Conservation (phyloP, 2,888 invertebrate genomes). For the Dysmachus trigonus region DNA sequence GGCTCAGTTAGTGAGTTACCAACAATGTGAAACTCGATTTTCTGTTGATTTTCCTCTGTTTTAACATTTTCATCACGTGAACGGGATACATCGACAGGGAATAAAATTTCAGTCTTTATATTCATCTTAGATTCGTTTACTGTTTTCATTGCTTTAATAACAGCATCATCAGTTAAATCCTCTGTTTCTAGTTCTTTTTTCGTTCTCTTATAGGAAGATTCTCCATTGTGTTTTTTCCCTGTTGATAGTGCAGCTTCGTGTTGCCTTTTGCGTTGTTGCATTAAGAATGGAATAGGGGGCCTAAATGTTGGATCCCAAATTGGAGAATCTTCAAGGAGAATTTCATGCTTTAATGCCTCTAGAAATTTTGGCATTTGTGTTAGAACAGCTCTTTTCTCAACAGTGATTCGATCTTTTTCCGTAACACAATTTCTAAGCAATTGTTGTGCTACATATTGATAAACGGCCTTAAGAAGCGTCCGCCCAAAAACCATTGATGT, state of each 20-base stretch:
- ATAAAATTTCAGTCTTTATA: constrained; percentile 70
- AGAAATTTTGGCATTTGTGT: constrained; percentile 94
- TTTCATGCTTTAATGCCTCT: constrained; percentile 86
- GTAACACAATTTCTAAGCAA: constrained; percentile 90
- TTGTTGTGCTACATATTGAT: constrained; percentile 81
- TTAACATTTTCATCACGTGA: constrained; percentile 92
- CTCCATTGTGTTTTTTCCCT: constrained; percentile 58
- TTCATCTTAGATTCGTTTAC: constrained; percentile 78
- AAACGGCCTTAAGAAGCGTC: constrained; percentile 85
- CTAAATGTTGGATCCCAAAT: constrained; percentile 95
- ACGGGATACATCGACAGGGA: constrained; percentile 84
- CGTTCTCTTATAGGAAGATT: constrained; percentile 50
- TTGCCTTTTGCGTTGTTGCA: constrained; percentile 61
- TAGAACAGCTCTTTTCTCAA: constrained; percentile 81
- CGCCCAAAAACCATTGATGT: constrained; percentile 92
- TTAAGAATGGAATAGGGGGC: constrained; percentile 60
- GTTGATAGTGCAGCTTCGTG: constrained; percentile 56
- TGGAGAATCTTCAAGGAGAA: constrained; percentile 84
- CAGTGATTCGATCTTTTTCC: constrained; percentile 88
- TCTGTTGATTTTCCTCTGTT: constrained; percentile 85
- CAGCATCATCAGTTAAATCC: constrained; percentile 81
- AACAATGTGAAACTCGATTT: constrained; percentile 93
- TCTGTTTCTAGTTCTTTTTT: constrained; percentile 64
- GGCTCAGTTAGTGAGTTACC: constrained; percentile 89
- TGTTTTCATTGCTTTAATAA: constrained; percentile 82